phyloP scores from a whole-genome alignment of 2,113 vertebrate genomes.

The Oenanthe oenanthe region DNA sequence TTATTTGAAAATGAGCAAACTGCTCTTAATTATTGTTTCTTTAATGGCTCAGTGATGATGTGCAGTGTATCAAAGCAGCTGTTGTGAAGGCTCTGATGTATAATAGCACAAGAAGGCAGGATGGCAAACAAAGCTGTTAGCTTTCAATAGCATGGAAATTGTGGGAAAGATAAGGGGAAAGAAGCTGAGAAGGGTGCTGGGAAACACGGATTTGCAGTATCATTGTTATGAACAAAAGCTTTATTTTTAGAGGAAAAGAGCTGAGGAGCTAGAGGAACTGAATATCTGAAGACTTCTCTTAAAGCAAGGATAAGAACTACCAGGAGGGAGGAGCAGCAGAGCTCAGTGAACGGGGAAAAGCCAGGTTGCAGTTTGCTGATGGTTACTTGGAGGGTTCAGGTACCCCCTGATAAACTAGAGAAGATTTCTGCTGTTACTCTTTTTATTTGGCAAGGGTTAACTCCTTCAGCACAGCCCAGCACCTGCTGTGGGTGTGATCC shows the following conservation, averaged over 20 bases:
- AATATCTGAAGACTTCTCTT: neutral
- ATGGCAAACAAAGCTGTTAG: neutral
- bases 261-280: neutral
- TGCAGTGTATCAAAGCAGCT: neutral
- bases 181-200: neutral
- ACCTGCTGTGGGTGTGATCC: neutral
- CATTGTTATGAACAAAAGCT: neutral
- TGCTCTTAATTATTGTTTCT: neutral
- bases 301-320: neutral
- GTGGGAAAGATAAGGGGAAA: neutral
- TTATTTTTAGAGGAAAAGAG: neutral
- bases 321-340: neutral
- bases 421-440: neutral
- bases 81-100: neutral
- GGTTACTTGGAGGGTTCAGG: neutral
- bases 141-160: neutral
- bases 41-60: neutral
- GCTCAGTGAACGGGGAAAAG: neutral
- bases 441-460: neutral
- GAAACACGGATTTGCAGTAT: neutral
- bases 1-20: neutral
- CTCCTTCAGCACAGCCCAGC: fast-evolving
- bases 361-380: neutral
- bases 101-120: neutral
- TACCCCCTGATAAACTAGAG: neutral